Conservation (phyloP, 2,888 invertebrate genomes). For the Aromia moschata region DNA sequence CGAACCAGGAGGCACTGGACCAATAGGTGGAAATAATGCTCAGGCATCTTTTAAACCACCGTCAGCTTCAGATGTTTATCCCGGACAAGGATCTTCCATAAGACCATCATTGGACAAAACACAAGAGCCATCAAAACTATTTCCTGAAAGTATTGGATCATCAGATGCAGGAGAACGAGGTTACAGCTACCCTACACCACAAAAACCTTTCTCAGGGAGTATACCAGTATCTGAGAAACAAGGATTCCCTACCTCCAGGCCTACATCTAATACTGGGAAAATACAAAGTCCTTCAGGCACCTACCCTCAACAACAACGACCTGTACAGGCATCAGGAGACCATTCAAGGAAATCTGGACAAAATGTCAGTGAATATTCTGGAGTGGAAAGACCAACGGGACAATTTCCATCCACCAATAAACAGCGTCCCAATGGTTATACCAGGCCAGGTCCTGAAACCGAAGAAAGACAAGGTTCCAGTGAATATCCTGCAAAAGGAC, state of each 20-base stretch:
- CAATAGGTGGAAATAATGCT: background rate
- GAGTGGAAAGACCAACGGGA: background rate
- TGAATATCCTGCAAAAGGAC: too few species aligned
- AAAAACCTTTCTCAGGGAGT: constrained; percentile 2
- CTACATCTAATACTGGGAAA: background rate
- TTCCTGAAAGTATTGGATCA: background rate
- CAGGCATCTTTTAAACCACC: constrained; percentile 30
- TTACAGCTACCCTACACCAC: constrained; percentile 20
- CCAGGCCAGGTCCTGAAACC: background rate
- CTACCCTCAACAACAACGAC: background rate
- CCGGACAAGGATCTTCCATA: constrained; percentile 35
- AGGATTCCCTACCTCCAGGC: background rate
- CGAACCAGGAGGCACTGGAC: background rate
- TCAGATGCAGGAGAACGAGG: background rate
- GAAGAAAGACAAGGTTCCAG: background rate
- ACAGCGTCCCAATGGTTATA: background rate
- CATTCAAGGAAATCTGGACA: constrained; percentile 36
- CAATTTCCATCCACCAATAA: background rate
- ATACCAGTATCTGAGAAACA: background rate
- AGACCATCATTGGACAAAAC: constrained; percentile 19
- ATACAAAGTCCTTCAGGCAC: background rate
- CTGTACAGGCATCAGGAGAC: constrained; percentile 36
- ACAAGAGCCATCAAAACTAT: background rate
- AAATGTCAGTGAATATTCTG: background rate
- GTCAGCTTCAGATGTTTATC: constrained; percentile 31